Base-by-base conservation (phyloP, 2,113 vertebrate species). In the Ammodramus savannarum region DNA sequence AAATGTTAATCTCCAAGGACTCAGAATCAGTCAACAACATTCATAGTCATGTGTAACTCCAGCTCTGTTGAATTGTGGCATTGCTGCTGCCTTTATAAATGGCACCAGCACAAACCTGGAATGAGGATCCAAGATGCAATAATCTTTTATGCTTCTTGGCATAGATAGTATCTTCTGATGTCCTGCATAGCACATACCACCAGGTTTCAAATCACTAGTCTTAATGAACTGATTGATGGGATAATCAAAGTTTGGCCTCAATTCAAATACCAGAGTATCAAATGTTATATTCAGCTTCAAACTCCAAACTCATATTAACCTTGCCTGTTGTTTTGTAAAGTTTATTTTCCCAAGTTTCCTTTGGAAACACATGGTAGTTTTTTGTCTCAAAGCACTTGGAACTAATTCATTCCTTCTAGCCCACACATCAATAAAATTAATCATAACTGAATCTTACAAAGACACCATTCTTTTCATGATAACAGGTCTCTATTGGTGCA, bases 71-170 rank as follows among this genome's bases (percentile, higher is more conserved):
- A 51, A 71, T 86, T 72, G 46, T 44, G 68, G 4, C 23, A 46
- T 62, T 95, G 46, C 49, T 93, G 62, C 54, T 85, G 38, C 57
- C 67, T 90, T 76, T 93, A 91, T 84, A 96, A 94, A 89, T 91
- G 78, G 32, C 31, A 85, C 48, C 2, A 52, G 67, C 57, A 26
- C 75, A 95, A 73, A 54, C 46, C 85, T 67, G 23, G 67, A 91
- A 39, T 15, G 58, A 77, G 89, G 61, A 95, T 85, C 54, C 90
- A 29, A 95, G 87, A 75, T 59, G 69, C 39, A 92, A 54, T 92
- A 89, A 95, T 78, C 26, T 87, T 81, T 93, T 68, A 80, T 55
- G 84, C 25, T 43, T 95, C 76, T 92, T 88, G 79, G 14, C 54
- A 94, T 87, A 93, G 71, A 79, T 46, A 78, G 18, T 80, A 57